Base-by-base conservation (phyloP, 2,113 vertebrate genomes). In the Synodontis membranacea region DNA sequence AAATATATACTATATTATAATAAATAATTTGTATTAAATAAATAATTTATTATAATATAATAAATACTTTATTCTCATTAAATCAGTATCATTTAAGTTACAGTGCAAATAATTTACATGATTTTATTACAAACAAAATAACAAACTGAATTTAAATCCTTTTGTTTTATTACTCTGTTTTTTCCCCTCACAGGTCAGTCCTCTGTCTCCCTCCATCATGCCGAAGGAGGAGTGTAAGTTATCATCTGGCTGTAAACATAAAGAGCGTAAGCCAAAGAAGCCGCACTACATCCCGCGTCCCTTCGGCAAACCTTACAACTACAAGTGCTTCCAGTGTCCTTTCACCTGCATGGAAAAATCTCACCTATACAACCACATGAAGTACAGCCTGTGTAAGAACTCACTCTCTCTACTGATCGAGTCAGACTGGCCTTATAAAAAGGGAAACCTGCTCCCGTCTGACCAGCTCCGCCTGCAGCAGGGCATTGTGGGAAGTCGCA, bases 281-380 rank as follows among this genome's bases (percentile, higher is more conserved):
- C 98, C 98, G 0, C 98, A 99, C 91, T 99, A 99, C 83, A 99
- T 99, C 84, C 98, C 98, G 0, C 93, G 98, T 64, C 98, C 98
- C 0, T 98, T 98, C 96, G 98, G 98, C 11, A 99, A 99, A 82
- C 98, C 98, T 0, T 99, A 99, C 94, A 99, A 99, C 90, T 99
- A 99, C 95, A 99, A 99, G 88, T 99, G 98, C 84, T 99, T 99
- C 94, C 98, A 99, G 92, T 99, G 98, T 14, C 98, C 98, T 17
- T 99, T 99, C 94, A 99, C 98, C 60, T 99, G 98, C 95, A 97
- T 99, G 96, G 98, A 99, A 95, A 99, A 99, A 90, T 99, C 98
- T 0, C 98, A 99, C 89, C 97, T 99, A 8, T 99, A 99, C 94
- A 99, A 99, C 93, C 98, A 99, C 91, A 99, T 99, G 98, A 99